Percentiles rank a stretch among this genome's conserved stretches.
phyloP scores from a whole-genome alignment of 2,888 invertebrate genomes.

The Tupiocoris notatus region DNA sequence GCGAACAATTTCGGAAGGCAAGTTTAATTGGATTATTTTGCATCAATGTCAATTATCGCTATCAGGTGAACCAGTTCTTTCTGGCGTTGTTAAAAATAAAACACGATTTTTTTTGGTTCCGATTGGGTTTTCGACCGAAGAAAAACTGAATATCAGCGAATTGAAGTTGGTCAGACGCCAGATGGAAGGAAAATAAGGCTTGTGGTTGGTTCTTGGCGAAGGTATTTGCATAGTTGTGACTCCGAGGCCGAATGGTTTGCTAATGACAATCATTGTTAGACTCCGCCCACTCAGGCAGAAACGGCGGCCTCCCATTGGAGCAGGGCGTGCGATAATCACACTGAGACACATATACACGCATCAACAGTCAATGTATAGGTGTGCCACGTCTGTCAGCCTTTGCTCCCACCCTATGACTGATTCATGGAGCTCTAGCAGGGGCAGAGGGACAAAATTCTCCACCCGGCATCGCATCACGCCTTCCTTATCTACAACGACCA shows the following conservation, averaged over 20 bases:
- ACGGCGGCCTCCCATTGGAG: slow-evolving; percentile 6
- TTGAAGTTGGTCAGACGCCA: background rate
- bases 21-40: too few species aligned
- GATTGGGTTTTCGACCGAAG: background rate
- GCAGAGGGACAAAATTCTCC: background rate
- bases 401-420: background rate
- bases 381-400: background rate
- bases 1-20: too few species aligned
- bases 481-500: background rate
- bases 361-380: background rate
- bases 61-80: too few species aligned
- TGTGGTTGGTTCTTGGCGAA: background rate
- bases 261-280: slow-evolving; percentile 41
- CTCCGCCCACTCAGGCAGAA: slow-evolving; percentile 36
- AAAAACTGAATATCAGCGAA: background rate
- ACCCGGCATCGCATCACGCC: background rate
- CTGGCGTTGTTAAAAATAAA: too few species aligned
- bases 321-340: background rate
- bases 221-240: slow-evolving; percentile 38
- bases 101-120: too few species aligned
- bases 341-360: background rate
- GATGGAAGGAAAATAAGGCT: background rate
- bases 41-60: too few species aligned
- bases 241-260: slow-evolving; percentile 36
- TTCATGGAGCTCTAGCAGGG: background rate